Base-by-base conservation (phyloP, 1,140 invertebrate genomes). In the Zaprionus vittiger region DNA sequence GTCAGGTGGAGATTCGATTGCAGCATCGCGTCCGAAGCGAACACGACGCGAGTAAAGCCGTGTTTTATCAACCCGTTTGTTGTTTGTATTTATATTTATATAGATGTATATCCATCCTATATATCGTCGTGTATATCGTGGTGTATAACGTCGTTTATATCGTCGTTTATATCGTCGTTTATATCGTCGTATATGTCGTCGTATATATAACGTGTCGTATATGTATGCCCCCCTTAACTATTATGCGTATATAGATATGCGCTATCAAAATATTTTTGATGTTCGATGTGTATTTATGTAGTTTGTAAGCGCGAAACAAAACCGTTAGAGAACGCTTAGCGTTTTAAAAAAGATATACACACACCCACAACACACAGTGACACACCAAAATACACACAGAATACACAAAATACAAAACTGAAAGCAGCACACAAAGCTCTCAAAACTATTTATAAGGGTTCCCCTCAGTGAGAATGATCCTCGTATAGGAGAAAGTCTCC, bases 231-330 rank as follows among this genome's bases (percentile, higher is more conserved):
- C 26, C 61, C 56, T 67, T 61, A 61, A 77, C 57, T 73, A 77
- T 77, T 73, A 74, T 73, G 52, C 62, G 31, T 34, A 66, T 63
- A 70, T 80, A 70, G 64, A 63, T 75, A 77, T 77, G 75, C 70
- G 64, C 73, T 77, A 74, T 76, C 57, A 85, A 74, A 85, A 89
- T 90, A 90, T 91, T 91, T 91, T 85, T 81, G 86, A 85, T 85
- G 82, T 91, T 90, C 62, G 62, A 90, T 90, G 85, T 90, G 85
- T 91, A 91, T 91, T 90, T 90, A 90, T 90, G 65, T 90, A 91
- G 82, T 91, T 91, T 47, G 79, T 89, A 90, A 90, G 86, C 73
- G 70, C 71, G 64, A 65, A 49, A 80, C 60, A 73, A 81, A 81
- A 70, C 79, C 86, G 85, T 90, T 90, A 90, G 79, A 82, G 81